Conservation (phyloP, 1,140 invertebrate genomes). For the Cydia amplana region DNA sequence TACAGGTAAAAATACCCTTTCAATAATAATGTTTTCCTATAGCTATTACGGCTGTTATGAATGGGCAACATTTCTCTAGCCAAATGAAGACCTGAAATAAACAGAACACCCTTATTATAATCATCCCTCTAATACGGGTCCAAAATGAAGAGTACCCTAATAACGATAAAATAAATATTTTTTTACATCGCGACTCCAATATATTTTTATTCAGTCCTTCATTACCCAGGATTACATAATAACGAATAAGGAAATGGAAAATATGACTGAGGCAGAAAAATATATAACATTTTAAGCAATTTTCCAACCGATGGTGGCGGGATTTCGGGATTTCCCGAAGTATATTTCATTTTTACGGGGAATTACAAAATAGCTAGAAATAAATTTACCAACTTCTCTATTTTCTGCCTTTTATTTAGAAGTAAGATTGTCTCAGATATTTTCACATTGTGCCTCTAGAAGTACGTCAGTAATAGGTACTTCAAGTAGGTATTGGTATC, state of each 20-base stretch:
- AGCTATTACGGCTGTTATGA: no score
- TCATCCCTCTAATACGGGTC: background rate
- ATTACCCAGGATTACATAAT: conserved; percentile 4
- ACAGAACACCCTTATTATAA: background rate
- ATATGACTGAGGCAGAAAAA: background rate
- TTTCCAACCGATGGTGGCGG: background rate
- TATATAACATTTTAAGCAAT: background rate
- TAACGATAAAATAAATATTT: background rate
- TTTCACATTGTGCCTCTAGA: no score
- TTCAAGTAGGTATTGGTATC: no score
- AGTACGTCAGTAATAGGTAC: no score
- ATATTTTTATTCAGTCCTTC: background rate
- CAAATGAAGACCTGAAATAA: background rate
- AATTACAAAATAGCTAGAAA: background rate
- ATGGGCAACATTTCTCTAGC: no score
- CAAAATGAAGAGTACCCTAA: background rate
- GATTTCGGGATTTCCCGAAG: background rate
- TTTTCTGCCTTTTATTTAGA: background rate
- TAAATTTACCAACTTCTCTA: background rate
- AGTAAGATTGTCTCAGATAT: background rate
- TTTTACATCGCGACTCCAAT: background rate
- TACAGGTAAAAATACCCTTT: no score
- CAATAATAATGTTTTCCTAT: no score
- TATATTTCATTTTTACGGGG: background rate
- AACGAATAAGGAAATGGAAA: conserved; percentile 9